Conservation (phyloP, 2,797 vertebrate species). For the Myotis vivesi region DNA sequence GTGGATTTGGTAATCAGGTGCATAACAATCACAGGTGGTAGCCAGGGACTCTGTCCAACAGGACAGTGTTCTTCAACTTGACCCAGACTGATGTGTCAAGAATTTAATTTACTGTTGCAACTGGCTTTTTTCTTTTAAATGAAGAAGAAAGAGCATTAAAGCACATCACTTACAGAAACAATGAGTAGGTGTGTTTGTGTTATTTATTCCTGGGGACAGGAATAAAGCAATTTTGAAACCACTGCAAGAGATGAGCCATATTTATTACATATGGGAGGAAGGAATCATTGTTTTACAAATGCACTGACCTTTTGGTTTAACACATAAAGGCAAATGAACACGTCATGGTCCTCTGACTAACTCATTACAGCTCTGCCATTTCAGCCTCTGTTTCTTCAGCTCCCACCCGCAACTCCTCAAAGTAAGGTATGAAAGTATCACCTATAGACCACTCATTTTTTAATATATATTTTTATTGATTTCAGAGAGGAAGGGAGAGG, state of each 20-base stretch:
- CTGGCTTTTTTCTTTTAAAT: not conserved
- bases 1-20: not conserved
- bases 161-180: not conserved
- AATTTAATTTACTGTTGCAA: constrained; percentile 13
- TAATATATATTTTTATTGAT: too few species aligned
- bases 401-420: not conserved
- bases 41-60: not conserved
- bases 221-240: not conserved
- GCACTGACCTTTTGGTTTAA: not conserved
- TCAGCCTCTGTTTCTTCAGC: not conserved
- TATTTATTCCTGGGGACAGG: not conserved
- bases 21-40: not conserved
- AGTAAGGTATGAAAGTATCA: not conserved
- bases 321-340: not conserved
- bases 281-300: not conserved
- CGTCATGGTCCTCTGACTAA: not conserved
- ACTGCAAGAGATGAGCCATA: not conserved
- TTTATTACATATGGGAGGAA: not conserved
- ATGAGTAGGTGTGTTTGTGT: not conserved
- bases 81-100: not conserved
- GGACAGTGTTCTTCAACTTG: not conserved
- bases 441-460: not conserved
- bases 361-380: not conserved
- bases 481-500: too few species aligned
- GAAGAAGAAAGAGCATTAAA: not conserved